phyloP scores from a whole-genome alignment of 2,113 vertebrate species.

The Corythornis cristatus region DNA sequence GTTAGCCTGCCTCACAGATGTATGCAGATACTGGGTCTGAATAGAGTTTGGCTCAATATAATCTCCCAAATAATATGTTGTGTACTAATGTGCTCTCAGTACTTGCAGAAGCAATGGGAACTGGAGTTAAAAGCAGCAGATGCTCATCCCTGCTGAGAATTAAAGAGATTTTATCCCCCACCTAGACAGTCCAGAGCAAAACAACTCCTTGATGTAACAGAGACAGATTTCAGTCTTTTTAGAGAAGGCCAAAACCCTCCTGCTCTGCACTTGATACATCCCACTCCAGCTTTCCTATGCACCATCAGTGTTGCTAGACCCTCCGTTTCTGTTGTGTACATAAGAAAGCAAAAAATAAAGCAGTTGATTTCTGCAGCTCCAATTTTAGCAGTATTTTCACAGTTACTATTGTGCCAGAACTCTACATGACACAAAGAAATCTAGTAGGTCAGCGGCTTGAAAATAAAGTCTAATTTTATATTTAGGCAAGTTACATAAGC shows the following conservation, averaged over 20 bases:
- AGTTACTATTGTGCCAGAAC: constrained; percentile 65
- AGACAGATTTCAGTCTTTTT: neutral
- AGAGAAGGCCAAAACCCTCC: neutral
- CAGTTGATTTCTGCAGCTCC: constrained; percentile 40
- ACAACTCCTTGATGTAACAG: neutral
- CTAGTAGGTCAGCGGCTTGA: constrained; percentile 68
- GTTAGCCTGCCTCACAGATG: neutral
- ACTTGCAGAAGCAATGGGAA: neutral
- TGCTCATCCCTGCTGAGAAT: neutral
- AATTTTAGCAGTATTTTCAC: constrained; percentile 70
- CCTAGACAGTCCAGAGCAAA: neutral
- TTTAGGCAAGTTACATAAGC: constrained; percentile 56
- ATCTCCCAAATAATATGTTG: neutral
- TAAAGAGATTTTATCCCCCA: neutral
- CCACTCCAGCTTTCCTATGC: neutral
- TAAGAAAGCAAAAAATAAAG: constrained; percentile 59
- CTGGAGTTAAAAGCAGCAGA: neutral
- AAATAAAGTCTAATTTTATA: constrained; percentile 76
- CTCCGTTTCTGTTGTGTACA: neutral
- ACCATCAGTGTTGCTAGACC: neutral
- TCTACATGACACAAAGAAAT: constrained; percentile 68
- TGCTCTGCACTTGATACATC: neutral
- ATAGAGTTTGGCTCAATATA: neutral
- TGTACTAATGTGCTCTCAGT: neutral
- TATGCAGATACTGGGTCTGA: neutral